Evolutionary conservation across 2,888 invertebrate species (phyloP), one percentile per base, ranked within the genome.

Genomic region (Minunthozetes semirufus): DNA sequence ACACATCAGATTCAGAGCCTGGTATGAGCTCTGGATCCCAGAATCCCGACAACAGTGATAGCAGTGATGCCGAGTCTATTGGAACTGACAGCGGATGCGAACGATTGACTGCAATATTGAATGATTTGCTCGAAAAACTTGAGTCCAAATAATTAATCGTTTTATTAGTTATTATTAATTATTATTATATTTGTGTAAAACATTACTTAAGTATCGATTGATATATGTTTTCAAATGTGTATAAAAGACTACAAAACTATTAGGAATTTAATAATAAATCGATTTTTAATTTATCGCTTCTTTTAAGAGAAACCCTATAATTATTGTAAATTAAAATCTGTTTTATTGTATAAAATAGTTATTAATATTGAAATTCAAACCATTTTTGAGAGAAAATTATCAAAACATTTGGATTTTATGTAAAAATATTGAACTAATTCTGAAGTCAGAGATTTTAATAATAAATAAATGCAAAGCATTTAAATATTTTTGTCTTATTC

Each of bases 51-150:
- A 33, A 66, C n/a, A 66, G 63, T 38, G 61, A 61, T 15, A 66
- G 63, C 63, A 66, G 63, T 66, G 63, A 66, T 66, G 29, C n/a
- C 33, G 63, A 66, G 27, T 66, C 63, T 22, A 27, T 59, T 19
- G 38, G 29, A 17, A 27, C 38, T 17, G 63, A 66, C 63, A 33
- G 25, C 38, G 29, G 63, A 59, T 66, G 33, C 63, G 63, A 66
- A n/a, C 63, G 63, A 66, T 66, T 66, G 63, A 38, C 38, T n/a
- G 6, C n/a, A 6, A 33, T 27, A 27, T n/a, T 66, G 6, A 38
- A 29, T n/a, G 63, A 66, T 33, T 66, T 66, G 63, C 13, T 66
- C 15, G 27, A 66, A 29, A 38, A n/a, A 38, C 27, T 61, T 61
- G 61, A 61, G 61, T 66, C 33, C 9, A 66, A 29, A 66, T 33